phyloP scores from a whole-genome alignment of 2,888 invertebrate species.

The Leucania comma region DNA sequence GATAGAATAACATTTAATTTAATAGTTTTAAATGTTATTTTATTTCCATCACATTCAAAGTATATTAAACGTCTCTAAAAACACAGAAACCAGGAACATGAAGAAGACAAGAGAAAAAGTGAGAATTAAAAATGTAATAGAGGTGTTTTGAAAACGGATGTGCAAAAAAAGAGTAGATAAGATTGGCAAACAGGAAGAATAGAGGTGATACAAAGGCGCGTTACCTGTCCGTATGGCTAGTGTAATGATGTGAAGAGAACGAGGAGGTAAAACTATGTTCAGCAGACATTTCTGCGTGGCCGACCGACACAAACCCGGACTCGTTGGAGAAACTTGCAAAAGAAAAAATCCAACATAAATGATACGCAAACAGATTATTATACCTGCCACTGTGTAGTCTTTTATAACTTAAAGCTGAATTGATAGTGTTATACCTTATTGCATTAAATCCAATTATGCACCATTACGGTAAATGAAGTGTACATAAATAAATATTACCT shows the following conservation, averaged over 20 bases:
- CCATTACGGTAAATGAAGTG: too few relatives aligned
- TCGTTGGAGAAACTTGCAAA: conserved; percentile 87
- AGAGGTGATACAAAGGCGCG: conserved; percentile 50
- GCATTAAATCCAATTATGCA: too few relatives aligned
- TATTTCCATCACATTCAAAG: conserved; percentile 43
- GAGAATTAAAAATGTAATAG: conserved; percentile 44
- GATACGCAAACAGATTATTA: conserved; percentile 1
- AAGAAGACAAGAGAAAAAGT: conserved; percentile 44
- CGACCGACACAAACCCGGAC: conserved; percentile 89
- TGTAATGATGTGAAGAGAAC: conserved; percentile 86
- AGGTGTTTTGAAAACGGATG: conserved; percentile 47
- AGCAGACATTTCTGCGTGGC: conserved; percentile 85
- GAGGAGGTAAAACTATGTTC: conserved; percentile 87
- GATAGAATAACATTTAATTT: conserved; percentile 31
- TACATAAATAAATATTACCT: background rate
- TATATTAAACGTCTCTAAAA: conserved; percentile 58
- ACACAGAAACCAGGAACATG: conserved; percentile 56
- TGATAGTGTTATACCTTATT: too few relatives aligned
- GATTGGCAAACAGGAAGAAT: conserved; percentile 49
- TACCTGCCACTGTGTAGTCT: too few relatives aligned
- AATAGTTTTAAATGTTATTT: conserved; percentile 23
- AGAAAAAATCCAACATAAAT: conserved; percentile 53
- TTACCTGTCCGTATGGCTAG: conserved; percentile 88
- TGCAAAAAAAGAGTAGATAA: conserved; percentile 56
- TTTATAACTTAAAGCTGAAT: too few relatives aligned